phyloP scores from a whole-genome alignment of 1,140 invertebrate genomes.

The Atta colombica region DNA sequence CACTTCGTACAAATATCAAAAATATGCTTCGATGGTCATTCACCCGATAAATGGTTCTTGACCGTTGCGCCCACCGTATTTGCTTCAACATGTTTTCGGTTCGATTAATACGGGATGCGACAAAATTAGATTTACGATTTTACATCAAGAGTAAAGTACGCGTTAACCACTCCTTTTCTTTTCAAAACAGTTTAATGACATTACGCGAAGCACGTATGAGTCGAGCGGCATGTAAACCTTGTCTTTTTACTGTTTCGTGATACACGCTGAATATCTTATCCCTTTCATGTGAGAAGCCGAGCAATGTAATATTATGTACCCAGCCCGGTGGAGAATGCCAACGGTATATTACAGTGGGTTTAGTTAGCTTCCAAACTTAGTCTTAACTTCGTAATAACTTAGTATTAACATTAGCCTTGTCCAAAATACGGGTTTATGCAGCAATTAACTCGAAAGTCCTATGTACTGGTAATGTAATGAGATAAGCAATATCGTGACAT shows the following conservation, averaged over 20 bases:
- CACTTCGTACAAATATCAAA: not conserved
- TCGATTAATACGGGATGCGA: slow-evolving; percentile 15
- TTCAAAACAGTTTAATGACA: slow-evolving; percentile 18
- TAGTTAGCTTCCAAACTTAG: slow-evolving; percentile 57
- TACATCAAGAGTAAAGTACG: too few species aligned
- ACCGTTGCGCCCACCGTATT: not conserved
- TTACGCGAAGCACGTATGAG: slow-evolving; percentile 24
- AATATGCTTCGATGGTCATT: not conserved
- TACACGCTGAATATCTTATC: slow-evolving; percentile 32
- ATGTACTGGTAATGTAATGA: slow-evolving; percentile 27
- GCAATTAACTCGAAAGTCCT: slow-evolving; percentile 51
- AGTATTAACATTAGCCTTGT: slow-evolving; percentile 54
- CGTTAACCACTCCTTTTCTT: not conserved
- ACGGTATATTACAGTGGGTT: slow-evolving; percentile 49
- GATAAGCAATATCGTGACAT: slow-evolving; percentile 3
- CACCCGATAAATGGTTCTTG: not conserved
- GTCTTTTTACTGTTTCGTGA: slow-evolving; percentile 19
- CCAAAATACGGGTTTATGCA: slow-evolving; percentile 47
- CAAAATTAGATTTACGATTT: slow-evolving; percentile 12
- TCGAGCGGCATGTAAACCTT: slow-evolving; percentile 4
- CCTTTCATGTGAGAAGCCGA: not conserved
- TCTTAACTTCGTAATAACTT: slow-evolving; percentile 57
- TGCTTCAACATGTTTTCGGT: slow-evolving; percentile 2
- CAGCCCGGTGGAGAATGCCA: not conserved
- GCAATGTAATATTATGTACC: slow-evolving; percentile 13